Base-by-base conservation (phyloP, 1,140 invertebrate genomes). In the Leptinotarsa texana region DNA sequence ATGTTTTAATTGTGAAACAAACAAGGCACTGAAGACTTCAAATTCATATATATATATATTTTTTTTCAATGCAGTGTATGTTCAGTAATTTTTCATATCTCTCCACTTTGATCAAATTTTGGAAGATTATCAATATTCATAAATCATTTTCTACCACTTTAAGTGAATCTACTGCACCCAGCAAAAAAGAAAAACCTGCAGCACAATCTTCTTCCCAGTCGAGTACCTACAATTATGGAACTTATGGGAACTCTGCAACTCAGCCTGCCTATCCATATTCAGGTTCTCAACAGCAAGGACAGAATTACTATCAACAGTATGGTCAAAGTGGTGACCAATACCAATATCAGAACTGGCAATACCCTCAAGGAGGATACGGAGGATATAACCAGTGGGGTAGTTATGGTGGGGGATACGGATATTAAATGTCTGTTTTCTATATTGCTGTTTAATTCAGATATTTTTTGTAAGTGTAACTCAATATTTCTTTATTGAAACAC, bases 291-390 rank as follows among this genome's bases (percentile, higher is more conserved):
- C 78, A 86, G 78, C 78, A 86, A 78, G 86, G 86, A 75, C 88
- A 88, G 62, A 90, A 90, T 73, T 88, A 87, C 76, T 87, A 88
- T 61, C 86, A 87, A 69, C 89, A 90, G 73, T 90, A 87, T 76
- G 80, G 89, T 21, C 88, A 90, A 78, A 87, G 88, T 74, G 75
- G 74, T 62, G 90, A 91, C 77, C 90, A 91, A 27, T 91, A 91
- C 79, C 88, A 89, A 75, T 92, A 92, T 75, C 91, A 90, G 80
- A 91, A 91, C 78, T 92, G 91, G 91, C 88, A 90, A 70, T 91
- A 91, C 73, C 88, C 89, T 4, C 90, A 91, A 77, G 86, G 89
- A 48, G 87, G 88, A 62, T 90, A 91, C 69, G 87, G 89, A n/a
- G 87, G 89, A 24, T 91, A 91, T 76, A 90, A 91, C 79, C 91